These are phyloP conservation scores for Salpingus planirostris DNA, from an alignment of 2,888 invertebrate genomes.

Conservation along the genomic window DNA sequence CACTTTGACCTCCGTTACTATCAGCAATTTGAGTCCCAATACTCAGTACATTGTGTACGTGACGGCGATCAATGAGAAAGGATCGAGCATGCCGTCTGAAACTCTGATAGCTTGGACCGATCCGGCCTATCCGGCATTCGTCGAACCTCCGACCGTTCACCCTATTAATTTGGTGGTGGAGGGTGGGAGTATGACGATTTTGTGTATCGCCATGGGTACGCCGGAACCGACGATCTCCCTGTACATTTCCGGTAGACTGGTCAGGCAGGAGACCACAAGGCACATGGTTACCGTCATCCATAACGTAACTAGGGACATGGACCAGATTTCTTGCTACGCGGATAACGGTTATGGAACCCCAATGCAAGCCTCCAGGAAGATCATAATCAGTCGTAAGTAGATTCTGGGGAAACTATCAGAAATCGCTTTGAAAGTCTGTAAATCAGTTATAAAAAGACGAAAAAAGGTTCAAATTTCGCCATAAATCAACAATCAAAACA, in stretches of 20 bases:
- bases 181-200: conserved; percentile 77
- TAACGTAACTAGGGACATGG: conserved; percentile 77
- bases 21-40: conserved; percentile 66
- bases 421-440: too few species aligned
- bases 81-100: conserved; percentile 69
- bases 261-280: conserved; percentile 71
- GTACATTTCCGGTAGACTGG: conserved; percentile 68
- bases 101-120: conserved; percentile 81
- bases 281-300: conserved; percentile 83
- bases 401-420: background rate
- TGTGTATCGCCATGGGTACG: conserved; percentile 77
- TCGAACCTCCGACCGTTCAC: conserved; percentile 79
- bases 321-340: conserved; percentile 78
- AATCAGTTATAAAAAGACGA: too few species aligned
- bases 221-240: conserved; percentile 78
- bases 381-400: conserved; percentile 72
- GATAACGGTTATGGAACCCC: conserved; percentile 83
- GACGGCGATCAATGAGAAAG: conserved; percentile 57
- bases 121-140: conserved; percentile 77
- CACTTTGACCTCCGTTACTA: conserved; percentile 59
- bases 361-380: conserved; percentile 73
- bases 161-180: conserved; percentile 76
- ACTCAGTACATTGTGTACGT: conserved; percentile 76
- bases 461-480: background rate
- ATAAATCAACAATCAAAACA: too few species aligned